Percentiles rank a stretch among this genome's conserved stretches.
phyloP scores from a whole-genome alignment of 2,113 vertebrate genomes.

The Cyphomyrus plagiostoma region DNA sequence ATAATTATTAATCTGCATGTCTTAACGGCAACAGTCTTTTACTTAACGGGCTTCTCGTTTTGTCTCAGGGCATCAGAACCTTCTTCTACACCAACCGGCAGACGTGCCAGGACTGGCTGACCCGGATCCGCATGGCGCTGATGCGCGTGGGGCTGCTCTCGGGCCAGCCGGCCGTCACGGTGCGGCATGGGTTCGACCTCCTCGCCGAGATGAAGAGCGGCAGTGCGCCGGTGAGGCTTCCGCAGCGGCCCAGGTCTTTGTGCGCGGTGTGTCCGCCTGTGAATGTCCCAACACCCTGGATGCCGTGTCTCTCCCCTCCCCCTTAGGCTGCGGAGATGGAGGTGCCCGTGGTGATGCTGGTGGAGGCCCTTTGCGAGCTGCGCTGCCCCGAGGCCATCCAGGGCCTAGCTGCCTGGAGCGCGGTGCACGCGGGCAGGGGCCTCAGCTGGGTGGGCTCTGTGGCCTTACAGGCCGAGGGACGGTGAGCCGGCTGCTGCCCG shows the following conservation, averaged over 20 bases:
- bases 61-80: constrained; percentile 80
- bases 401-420: constrained; percentile 86
- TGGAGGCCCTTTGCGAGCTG: constrained; percentile 90
- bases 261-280: fast-evolving
- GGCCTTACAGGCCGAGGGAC: constrained; percentile 87
- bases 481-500: constrained; percentile 55
- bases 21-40: not conserved
- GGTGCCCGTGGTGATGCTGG: constrained; percentile 85
- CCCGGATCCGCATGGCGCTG: constrained; percentile 86
- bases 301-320: not conserved
- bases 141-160: constrained; percentile 93
- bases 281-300: not conserved
- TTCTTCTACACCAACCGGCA: constrained; percentile 98
- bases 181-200: constrained; percentile 92
- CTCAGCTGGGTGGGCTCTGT: constrained; percentile 86
- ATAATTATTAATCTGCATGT: not conserved
- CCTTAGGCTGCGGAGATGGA: constrained; percentile 82
- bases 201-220: constrained; percentile 89
- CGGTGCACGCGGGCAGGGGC: constrained; percentile 71
- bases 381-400: constrained; percentile 94
- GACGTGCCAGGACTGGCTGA: constrained; percentile 96
- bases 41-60: not conserved
- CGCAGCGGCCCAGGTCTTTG: not conserved
- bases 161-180: constrained; percentile 92
- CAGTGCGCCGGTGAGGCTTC: constrained; percentile 62